Base-by-base conservation (phyloP, 2,113 vertebrate genomes). In the Cervus canadensis region DNA sequence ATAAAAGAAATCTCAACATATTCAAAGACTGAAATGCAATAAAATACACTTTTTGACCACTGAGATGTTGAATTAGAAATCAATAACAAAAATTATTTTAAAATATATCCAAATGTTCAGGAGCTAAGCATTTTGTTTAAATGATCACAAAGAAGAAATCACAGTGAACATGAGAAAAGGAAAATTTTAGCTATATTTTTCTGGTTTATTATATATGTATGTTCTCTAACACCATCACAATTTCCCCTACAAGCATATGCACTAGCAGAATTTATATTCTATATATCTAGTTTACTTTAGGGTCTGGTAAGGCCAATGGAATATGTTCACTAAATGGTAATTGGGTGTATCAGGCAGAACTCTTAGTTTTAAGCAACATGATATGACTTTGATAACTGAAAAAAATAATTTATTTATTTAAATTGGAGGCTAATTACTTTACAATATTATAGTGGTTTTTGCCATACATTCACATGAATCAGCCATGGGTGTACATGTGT, bases 351-450 rank as follows among this genome's bases (percentile, higher is more conserved):
- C 21, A 76, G 76, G n/a, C 19, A 86, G 30, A 93, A 56, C 14
- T 92, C 19, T 95, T 89, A 82, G 36, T 76, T 97, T 89, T 90
- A 87, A 94, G 33, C 28, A 82, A 94, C 10, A 33, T 30, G 8
- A 57, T 64, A 82, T 92, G 54, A 97, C 28, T 92, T 78, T 71
- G 76, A 62, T 26, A 83, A 52, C 14, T 81, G 57, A 17, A 26
- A 87, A 92, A 96, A 91, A 74, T 36, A 36, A 36, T 36, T 67
- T 5, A n/a, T 64, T 64, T 67, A 71, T 36, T 71, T 71, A 36
- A 71, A 23, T 71, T 36, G 64, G 64, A 71, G n/a, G n/a, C n/a
- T 36, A 71, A 71, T 71, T 71, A 36, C 17, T 67, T 67, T 36
- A 11, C n/a, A 71, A 6, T 71, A 71, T 71, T 36, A 19, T 71